Conservation (phyloP, 2,113 vertebrate species). For the Cettia cetti region DNA sequence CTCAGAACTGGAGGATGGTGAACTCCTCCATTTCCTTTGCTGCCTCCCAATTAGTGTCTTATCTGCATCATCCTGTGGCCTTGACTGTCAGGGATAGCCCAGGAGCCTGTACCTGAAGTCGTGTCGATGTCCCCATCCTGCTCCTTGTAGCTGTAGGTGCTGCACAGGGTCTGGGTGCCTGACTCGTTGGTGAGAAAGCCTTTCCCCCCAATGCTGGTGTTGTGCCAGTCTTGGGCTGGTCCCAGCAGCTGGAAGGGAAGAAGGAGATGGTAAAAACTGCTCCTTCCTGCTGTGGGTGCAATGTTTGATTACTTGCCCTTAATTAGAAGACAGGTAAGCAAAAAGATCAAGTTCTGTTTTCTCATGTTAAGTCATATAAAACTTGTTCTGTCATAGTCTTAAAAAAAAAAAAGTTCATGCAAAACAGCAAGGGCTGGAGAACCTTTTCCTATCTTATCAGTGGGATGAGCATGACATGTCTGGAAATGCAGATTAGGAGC, state of each 20-base stretch:
- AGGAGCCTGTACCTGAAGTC: slow-evolving; percentile 41
- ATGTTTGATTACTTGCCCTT: neutral
- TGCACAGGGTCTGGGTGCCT: slow-evolving; percentile 32
- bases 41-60: neutral
- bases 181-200: slow-evolving; percentile 75
- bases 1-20: too few relatives aligned
- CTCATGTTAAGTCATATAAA: neutral
- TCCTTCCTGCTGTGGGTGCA: neutral
- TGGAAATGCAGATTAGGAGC: neutral
- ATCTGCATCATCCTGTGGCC: neutral
- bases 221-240: slow-evolving; percentile 65
- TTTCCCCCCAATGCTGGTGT: slow-evolving; percentile 67
- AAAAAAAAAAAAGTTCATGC: neutral
- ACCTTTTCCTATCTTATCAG: neutral
- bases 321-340: neutral
- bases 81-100: fast-evolving
- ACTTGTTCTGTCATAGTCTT: neutral
- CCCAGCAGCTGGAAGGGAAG: slow-evolving; percentile 54
- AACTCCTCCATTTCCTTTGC: neutral
- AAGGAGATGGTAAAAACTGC: neutral
- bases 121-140: slow-evolving; percentile 63
- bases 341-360: neutral
- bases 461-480: neutral
- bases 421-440: neutral
- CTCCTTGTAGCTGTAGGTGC: slow-evolving; percentile 65